phyloP scores from a whole-genome alignment of 2,888 invertebrate species.

The Ochropleura plecta region DNA sequence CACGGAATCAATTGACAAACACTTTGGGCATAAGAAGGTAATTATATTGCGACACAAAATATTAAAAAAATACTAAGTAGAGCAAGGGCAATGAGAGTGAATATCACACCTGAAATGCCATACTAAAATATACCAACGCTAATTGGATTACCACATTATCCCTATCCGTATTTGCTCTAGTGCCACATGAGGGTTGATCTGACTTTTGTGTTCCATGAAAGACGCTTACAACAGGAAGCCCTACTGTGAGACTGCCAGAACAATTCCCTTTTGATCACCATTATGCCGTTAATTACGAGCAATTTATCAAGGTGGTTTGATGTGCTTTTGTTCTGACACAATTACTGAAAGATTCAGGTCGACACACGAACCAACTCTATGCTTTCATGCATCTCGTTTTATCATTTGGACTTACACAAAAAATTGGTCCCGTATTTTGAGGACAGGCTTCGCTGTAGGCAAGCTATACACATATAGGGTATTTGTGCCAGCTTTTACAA shows the following conservation, averaged over 20 bases:
- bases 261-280: slow-evolving; percentile 47
- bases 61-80: slow-evolving; percentile 28
- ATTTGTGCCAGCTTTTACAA: slow-evolving; percentile 14
- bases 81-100: slow-evolving; percentile 20
- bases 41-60: slow-evolving; percentile 25
- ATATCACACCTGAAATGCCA: neutral
- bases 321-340: slow-evolving; percentile 28
- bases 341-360: neutral
- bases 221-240: slow-evolving; percentile 15
- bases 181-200: neutral
- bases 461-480: neutral
- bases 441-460: neutral
- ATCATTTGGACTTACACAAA: slow-evolving; percentile 25
- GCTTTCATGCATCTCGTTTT: slow-evolving; percentile 8
- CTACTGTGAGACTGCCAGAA: slow-evolving; percentile 32
- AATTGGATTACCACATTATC: slow-evolving; percentile 7
- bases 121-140: neutral
- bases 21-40: slow-evolving; percentile 15
- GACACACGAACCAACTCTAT: neutral
- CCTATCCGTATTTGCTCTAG: neutral
- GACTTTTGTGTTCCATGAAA: slow-evolving; percentile 25
- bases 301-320: slow-evolving; percentile 31
- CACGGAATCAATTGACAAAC: slow-evolving; percentile 26
- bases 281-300: slow-evolving; percentile 36
- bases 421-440: slow-evolving; percentile 25